Evolutionary conservation across 2,113 vertebrate species (phyloP), one percentile per base, ranked within the genome.

Genomic region (Electrona antarctica): DNA sequence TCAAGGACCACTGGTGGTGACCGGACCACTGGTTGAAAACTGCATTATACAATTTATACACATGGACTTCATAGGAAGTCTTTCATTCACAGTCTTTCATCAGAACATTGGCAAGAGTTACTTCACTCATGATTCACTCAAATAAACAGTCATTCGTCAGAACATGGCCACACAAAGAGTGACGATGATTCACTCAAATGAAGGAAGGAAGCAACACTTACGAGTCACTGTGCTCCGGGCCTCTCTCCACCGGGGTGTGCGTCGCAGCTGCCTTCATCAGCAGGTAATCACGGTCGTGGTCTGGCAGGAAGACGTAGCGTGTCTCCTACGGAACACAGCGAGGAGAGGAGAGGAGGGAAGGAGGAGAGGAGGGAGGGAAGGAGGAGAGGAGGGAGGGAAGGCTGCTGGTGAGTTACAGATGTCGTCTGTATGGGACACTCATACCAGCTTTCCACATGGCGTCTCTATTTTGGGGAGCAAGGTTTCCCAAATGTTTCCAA

Each of bases 261-360:
- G 82, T 90, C 0, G 89, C 87, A 0, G 92, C 93, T 0, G 93
- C 94, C 74, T 82, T 88, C 80, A 93, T 82, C 68, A 95, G 69
- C 66, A 94, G 85, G 54, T 95, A 95, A 8, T 95, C 94, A 0
- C 92, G 79, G 79, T 93, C 87, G 0, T 95, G 93, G 59, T 95
- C 94, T 0, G 94, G 94, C 61, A 95, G 84, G 57, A 95, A 93
- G 3, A 95, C 11, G 8, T 93, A 95, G 0, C 85, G 79, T 0
- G 93, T 95, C 70, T 95, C 94, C 94, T 95, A 73, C 47, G 2
- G 47, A 2, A 59, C 5, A 59, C 14, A 45, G 12, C 2, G 13
- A 75, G 33, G 28, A 21, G 49, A 12, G 33, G 52, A 7, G 15
- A 13, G 49, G 14, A 29, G 11, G 46, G 4, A n/a, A 9, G 6